Conservation (phyloP, 2,113 vertebrate genomes). For the Lasiurus borealis region DNA sequence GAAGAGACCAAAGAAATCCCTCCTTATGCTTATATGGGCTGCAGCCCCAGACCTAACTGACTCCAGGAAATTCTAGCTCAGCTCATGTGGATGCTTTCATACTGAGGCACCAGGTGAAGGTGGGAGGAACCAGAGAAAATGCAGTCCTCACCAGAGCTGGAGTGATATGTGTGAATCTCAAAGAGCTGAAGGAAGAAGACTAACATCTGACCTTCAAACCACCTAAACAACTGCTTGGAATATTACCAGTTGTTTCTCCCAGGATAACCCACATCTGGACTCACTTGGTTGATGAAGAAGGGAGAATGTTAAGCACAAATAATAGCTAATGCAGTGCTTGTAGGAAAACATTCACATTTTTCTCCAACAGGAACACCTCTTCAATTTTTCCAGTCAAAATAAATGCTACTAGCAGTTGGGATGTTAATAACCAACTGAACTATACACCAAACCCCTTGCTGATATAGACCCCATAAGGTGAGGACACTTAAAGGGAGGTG, state of each 20-base stretch:
- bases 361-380: constrained; percentile 83
- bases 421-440: constrained; percentile 80
- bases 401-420: constrained; percentile 71
- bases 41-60: constrained; percentile 60
- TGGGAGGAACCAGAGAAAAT: constrained; percentile 43
- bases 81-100: constrained; percentile 78
- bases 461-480: constrained; percentile 29
- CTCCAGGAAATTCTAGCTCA: constrained; percentile 64
- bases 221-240: constrained; percentile 65
- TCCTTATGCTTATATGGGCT: neutral
- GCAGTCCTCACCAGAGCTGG: neutral
- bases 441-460: neutral
- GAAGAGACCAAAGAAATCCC: constrained; percentile 12
- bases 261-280: constrained; percentile 76
- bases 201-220: constrained; percentile 63
- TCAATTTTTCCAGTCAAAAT: constrained; percentile 52
- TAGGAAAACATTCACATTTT: constrained; percentile 80
- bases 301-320: constrained; percentile 82
- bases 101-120: constrained; percentile 46
- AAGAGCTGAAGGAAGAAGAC: constrained; percentile 82
- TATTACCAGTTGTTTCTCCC: constrained; percentile 81
- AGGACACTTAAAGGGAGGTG: constrained; percentile 33
- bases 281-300: constrained; percentile 48
- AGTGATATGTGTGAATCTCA: constrained; percentile 70
- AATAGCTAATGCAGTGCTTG: constrained; percentile 77